Evolutionary conservation across 2,797 vertebrate species (phyloP).

Genomic region (Morelia viridis): DNA sequence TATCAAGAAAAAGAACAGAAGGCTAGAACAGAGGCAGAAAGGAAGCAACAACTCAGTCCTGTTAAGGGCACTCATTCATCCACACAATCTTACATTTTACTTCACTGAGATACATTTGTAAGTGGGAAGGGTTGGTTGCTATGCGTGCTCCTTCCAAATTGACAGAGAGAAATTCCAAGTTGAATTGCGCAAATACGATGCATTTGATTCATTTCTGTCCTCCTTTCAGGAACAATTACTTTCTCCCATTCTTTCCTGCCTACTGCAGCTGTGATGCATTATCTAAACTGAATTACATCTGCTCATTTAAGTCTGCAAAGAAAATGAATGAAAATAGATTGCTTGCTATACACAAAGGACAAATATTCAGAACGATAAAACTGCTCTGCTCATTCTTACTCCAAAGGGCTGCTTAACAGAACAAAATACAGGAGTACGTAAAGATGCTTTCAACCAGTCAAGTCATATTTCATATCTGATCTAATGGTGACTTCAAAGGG

Average conservation of each 20-base stretch:
- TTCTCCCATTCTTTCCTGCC: slow-evolving; percentile 51
- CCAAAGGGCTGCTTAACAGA: slow-evolving; percentile 28
- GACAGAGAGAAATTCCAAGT: slow-evolving; percentile 1
- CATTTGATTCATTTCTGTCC: slow-evolving; percentile 25
- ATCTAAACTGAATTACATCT: slow-evolving; percentile 60
- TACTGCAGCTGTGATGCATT: slow-evolving; percentile 45
- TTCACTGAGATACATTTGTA: slow-evolving; percentile 27
- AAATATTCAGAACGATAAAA: slow-evolving; percentile 15
- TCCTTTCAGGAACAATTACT: slow-evolving; percentile 51
- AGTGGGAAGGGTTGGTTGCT: slow-evolving; percentile 26
- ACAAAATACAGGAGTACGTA: slow-evolving; percentile 27
- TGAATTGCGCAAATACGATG: slow-evolving; percentile 47
- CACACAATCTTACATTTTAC: slow-evolving; percentile 13
- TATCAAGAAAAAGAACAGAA: slow-evolving; percentile 55
- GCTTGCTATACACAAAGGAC: slow-evolving; percentile 46
- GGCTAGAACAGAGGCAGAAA: slow-evolving; percentile 46
- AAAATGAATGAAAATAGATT: slow-evolving; percentile 52
- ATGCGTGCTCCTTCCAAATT: not conserved
- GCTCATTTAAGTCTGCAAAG: slow-evolving; percentile 53
- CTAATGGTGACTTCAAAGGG: not conserved
- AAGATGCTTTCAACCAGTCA: slow-evolving; percentile 10
- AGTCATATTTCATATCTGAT: slow-evolving; percentile 27
- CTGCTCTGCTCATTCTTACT: not conserved
- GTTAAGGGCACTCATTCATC: slow-evolving; percentile 18
- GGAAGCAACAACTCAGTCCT: not conserved